A percentile compares a stretch with the other conserved stretches of the same genome.
Evolutionary conservation across 2,888 invertebrate genomes (phyloP).

Genomic region (Molanna angustata): DNA sequence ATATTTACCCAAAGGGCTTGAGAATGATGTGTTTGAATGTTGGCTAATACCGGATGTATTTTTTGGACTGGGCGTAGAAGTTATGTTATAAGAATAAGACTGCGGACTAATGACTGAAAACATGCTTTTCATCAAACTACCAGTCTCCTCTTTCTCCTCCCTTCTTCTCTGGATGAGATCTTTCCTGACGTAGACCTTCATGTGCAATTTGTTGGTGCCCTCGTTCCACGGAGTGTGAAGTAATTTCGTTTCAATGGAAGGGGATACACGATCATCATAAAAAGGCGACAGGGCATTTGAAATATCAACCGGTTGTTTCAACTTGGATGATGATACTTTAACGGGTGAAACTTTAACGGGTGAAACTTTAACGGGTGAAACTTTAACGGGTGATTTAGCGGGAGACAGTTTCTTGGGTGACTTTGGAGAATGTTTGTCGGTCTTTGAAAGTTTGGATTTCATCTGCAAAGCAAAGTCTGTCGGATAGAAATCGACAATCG

Average conservation of each 20-base stretch:
- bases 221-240: conserved; percentile 28
- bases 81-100: too few species aligned
- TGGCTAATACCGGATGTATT: neutral
- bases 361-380: neutral
- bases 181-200: conserved; percentile 47
- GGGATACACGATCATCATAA: neutral
- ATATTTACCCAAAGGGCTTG: too few species aligned
- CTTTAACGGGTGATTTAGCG: neutral
- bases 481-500: conserved; percentile 45
- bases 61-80: neutral
- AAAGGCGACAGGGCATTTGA: neutral
- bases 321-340: too few species aligned
- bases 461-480: conserved; percentile 42
- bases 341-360: conserved; percentile 7
- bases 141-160: conserved; percentile 40
- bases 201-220: conserved; percentile 39
- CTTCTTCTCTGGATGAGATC: conserved; percentile 47
- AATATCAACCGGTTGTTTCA: too few species aligned
- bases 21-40: neutral
- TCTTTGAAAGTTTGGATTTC: conserved; percentile 39
- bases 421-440: conserved; percentile 35
- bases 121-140: conserved; percentile 44
- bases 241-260: conserved; percentile 8
- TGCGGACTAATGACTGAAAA: too few species aligned
- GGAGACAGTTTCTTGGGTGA: conserved; percentile 10